These are phyloP conservation scores for Turritopsis dohrnii DNA, from an alignment of 30 jellyfish, hydroid and myxozoan genomes.

Conservation along the genomic window DNA sequence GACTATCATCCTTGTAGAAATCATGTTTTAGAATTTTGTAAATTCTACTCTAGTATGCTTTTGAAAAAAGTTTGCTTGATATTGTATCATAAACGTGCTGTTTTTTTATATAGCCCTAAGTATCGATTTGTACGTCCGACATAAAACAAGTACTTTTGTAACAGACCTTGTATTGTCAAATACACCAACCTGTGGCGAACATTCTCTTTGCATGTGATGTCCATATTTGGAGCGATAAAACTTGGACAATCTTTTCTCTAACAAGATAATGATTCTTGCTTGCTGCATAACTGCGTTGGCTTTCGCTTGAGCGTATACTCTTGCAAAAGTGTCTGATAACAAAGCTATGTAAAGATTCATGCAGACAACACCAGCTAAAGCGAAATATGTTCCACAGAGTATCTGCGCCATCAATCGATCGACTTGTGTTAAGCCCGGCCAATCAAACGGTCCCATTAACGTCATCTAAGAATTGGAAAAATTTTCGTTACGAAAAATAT, in stretches of 20 bases:
- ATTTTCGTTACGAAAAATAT: neutral
- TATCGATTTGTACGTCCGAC: no score
- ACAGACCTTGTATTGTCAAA: neutral
- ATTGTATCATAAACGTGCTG: no score
- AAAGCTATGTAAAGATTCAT: constrained; percentile 92
- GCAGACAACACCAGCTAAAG: constrained; percentile 92
- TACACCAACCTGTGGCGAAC: constrained; percentile 84
- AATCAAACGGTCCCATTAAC: constrained; percentile 69
- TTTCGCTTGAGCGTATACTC: constrained; percentile 97
- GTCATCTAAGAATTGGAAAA: constrained; percentile 50
- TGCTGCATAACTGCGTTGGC: constrained; percentile 99
- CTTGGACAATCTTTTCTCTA: constrained; percentile 72
- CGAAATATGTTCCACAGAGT: constrained; percentile 88
- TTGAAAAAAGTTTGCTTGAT: no score
- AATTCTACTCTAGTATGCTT: no score
- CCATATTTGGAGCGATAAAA: constrained; percentile 66
- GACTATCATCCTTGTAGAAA: no score
- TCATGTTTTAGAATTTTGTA: no score
- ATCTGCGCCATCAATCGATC: constrained; percentile 86
- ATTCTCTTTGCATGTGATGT: constrained; percentile 78
- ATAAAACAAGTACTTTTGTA: no score
- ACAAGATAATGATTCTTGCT: constrained; percentile 62
- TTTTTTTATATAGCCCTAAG: no score
- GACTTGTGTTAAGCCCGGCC: constrained; percentile 41
- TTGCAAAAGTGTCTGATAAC: constrained; percentile 90